Conservation (phyloP, 2,797 vertebrate genomes). For the Cheirogaleus major region DNA sequence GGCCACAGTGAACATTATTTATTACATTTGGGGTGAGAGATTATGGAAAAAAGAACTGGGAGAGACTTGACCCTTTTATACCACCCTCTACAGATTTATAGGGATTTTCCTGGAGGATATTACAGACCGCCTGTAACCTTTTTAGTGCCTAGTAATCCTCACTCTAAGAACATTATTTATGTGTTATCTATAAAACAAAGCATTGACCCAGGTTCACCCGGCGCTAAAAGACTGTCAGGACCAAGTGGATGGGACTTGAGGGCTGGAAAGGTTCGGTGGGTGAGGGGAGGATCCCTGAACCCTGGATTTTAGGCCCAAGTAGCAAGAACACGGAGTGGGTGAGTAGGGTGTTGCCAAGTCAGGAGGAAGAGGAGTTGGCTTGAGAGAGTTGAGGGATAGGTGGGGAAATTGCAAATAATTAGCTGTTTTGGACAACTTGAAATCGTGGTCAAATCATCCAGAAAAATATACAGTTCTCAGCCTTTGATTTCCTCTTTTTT, state of each 20-base stretch:
- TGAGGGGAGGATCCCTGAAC: background rate
- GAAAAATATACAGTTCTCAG: background rate
- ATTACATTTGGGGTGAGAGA: background rate
- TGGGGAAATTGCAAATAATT: background rate
- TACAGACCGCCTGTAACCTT: background rate
- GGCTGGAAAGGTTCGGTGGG: background rate
- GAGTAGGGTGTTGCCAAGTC: background rate
- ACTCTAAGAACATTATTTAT: background rate
- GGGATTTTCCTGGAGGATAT: slow-evolving; percentile 29
- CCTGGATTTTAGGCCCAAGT: background rate
- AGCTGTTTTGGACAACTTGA: background rate
- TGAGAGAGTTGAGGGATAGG: background rate
- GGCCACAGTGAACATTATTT: background rate
- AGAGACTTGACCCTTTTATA: background rate
- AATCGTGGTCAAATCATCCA: background rate
- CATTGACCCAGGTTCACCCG: background rate
- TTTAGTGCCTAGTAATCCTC: slow-evolving; percentile 29
- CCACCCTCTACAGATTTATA: slow-evolving; percentile 1
- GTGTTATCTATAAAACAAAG: slow-evolving; percentile 41
- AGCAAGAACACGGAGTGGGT: background rate
- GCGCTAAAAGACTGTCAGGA: background rate
- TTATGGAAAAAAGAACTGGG: background rate
- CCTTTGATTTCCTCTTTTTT: background rate
- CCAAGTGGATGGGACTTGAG: background rate
- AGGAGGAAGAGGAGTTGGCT: background rate